A percentile compares a stretch with the other conserved stretches of the same genome.
Conservation (phyloP, 2,113 vertebrate species). For the Myiozetetes cayanensis region DNA sequence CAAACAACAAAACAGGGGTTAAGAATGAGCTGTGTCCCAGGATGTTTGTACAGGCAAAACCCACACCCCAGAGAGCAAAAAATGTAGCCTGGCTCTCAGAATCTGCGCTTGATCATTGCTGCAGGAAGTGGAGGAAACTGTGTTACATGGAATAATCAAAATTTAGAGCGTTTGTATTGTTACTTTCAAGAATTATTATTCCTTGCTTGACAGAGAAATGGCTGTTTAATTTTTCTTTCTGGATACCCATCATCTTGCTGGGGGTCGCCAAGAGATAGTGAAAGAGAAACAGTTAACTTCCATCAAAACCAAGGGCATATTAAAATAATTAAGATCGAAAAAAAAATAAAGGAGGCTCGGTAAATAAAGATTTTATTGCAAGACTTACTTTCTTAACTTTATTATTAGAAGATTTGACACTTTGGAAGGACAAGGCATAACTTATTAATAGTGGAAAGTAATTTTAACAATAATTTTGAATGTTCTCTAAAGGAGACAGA, state of each 20-base stretch:
- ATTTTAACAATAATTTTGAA: neutral
- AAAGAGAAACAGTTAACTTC: neutral
- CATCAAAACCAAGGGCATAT: fast-evolving
- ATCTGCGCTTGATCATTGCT: neutral
- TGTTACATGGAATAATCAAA: constrained; percentile 42
- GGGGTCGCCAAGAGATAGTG: neutral
- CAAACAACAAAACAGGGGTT: neutral
- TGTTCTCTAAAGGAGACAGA: neutral
- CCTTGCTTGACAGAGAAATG: neutral
- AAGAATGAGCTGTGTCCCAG: neutral
- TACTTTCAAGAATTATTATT: constrained; percentile 37
- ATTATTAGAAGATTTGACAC: neutral
- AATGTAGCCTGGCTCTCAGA: neutral
- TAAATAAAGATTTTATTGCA: neutral
- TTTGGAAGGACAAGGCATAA: neutral
- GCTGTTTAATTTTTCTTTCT: neutral
- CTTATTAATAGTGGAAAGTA: neutral
- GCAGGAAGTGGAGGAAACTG: constrained; percentile 37
- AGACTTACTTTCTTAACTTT: neutral
- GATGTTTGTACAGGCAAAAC: neutral
- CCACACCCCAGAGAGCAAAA: neutral
- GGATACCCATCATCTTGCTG: neutral
- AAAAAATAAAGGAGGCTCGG: neutral
- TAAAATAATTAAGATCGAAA: neutral
- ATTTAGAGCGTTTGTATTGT: neutral